These are phyloP conservation scores for Epizoanthus rinbou DNA, from an alignment of 92 coral and sea anemone species.

Conservation along the genomic window DNA sequence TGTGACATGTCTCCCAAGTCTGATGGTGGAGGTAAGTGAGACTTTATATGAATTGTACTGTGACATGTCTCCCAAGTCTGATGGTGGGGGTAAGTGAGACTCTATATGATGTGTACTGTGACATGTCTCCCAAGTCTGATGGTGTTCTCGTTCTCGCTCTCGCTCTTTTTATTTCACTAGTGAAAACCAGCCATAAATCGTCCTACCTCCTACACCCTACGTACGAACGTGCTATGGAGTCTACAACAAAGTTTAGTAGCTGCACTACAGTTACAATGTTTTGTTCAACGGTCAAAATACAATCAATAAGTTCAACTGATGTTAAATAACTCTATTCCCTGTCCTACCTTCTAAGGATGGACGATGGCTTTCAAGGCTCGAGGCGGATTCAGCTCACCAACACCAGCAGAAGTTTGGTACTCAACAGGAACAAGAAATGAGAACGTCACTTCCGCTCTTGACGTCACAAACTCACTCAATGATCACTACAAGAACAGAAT, in stretches of 20 bases:
- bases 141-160: too few relatives aligned
- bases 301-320: neutral
- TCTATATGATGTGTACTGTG: too few relatives aligned
- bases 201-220: too few relatives aligned
- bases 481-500: constrained; percentile 54
- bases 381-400: constrained; percentile 21
- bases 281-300: too few relatives aligned
- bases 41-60: too few relatives aligned
- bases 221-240: too few relatives aligned
- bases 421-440: constrained; percentile 13
- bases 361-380: constrained; percentile 45
- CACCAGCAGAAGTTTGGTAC: constrained; percentile 21
- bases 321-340: neutral
- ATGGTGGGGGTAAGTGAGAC: neutral
- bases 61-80: too few relatives aligned
- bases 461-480: constrained; percentile 13
- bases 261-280: too few relatives aligned
- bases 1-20: constrained; percentile 32
- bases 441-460: constrained; percentile 43
- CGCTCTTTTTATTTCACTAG: too few relatives aligned
- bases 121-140: too few relatives aligned
- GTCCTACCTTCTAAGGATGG: constrained; percentile 25
- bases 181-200: too few relatives aligned
- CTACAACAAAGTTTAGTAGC: too few relatives aligned
- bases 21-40: constrained; percentile 27